Base-by-base conservation (phyloP, 2,113 vertebrate genomes). In the Albula glossodonta region DNA sequence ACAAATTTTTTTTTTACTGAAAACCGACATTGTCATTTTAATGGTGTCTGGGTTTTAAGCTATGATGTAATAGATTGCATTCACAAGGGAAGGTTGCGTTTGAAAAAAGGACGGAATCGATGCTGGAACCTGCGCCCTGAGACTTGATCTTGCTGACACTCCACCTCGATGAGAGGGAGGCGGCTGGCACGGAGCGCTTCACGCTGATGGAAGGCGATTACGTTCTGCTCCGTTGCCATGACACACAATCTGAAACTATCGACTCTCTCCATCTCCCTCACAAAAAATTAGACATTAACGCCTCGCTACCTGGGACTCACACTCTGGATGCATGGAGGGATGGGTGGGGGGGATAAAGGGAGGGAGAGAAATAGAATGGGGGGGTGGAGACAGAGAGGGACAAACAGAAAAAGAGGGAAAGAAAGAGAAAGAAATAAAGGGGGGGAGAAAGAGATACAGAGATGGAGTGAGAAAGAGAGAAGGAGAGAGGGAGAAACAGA, bases 191-290 rank as follows among this genome's bases (percentile, higher is more conserved):
- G 2, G 74, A 57, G 74, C 17, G 41, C 13, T 25, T 25, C 57
- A 31, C 11, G 56, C 19, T 85, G 78, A 85, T 19, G 6, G 84
- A 25, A 8, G 22, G 2, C 82, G 25, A 83, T 89, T 85, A 88
- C 77, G 81, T 91, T 91, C 86, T 84, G 87, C 90, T 84, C 85
- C 86, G 88, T 91, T 87, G 89, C 83, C 48, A 85, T 51, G 11
- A 80, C 80, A 51, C 70, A 78, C 41, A 86, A 87, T 80, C 50
- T 86, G 80, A 22, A 63, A 63, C 78, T 5, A 22, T 56, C 15
- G 81, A 80, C 84, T 66, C n/a, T 48, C 56, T 11, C 78, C n/a
- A 57, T 80, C 56, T 79, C 83, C 70, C 74, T 50, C 80, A 83
- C 74, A 19, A 31, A 53, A 19, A 80, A 80, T 52, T 50, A 60